Base-by-base conservation (phyloP, 2,797 vertebrate species). In the Coccyzus lansbergi region DNA sequence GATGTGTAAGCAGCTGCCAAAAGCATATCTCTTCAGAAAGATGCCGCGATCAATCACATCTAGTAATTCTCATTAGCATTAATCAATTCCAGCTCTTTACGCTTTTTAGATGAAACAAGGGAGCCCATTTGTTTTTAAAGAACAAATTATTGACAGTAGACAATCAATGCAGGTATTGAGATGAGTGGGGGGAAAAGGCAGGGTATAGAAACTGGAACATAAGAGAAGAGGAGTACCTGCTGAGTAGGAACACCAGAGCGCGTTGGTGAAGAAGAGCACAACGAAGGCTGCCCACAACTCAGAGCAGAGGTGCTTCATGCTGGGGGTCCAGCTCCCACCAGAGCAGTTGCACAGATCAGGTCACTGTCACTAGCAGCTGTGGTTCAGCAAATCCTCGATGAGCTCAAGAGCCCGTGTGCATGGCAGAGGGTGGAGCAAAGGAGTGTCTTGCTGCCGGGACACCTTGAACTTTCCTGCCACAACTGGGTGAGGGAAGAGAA, bases 401-500 rank as follows among this genome's bases (percentile, higher is more conserved):
- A 90, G 86, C 79, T 74, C 38, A 21, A 31, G 86, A 89, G 87
- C 53, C 0, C 1, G 68, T 20, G 83, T 88, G 94, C 94, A 51
- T 83, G 85, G 85, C 71, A 64, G 93, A 94, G 96, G 98, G 97
- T 93, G 98, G 98, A 97, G 98, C 97, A 92, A 97, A 93, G 87
- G 62, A 83, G 72, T 72, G 93, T 70, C 83, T 85, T 71, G 72
- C 81, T 81, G 72, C 95, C 91, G 71, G 94, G 84, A 95, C 91
- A 88, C 92, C 94, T 65, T 86, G 90, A 92, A 89, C 76, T 89
- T 79, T 68, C 89, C 94, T 95, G 77, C 81, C 31, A 34, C 51
- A 55, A 7, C 46, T 15, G 4, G 76, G 33, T 21, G 40, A 72
- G 42, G 48, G 31, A 59, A 19, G 26, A 56, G 44, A 79, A 92